phyloP scores from a whole-genome alignment of 2,797 vertebrate genomes.

The Varecia variegata region DNA sequence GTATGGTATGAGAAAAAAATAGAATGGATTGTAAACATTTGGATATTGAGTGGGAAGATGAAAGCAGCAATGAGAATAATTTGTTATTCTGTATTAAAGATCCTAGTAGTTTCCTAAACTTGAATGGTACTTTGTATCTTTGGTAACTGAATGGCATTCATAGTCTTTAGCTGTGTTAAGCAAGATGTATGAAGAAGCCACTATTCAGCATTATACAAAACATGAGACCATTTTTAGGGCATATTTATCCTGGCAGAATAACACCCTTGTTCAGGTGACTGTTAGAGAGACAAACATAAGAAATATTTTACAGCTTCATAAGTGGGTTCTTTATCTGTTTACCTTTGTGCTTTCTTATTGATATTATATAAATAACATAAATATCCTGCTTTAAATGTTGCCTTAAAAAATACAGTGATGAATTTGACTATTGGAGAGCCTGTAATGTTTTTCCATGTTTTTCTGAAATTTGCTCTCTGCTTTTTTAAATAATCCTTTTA shows the following conservation, averaged over 20 bases:
- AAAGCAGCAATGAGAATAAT: constrained; percentile 28
- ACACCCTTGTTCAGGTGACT: neutral
- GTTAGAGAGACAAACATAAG: neutral
- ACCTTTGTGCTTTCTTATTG: constrained; percentile 31
- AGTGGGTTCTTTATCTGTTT: constrained; percentile 24
- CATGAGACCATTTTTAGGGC: neutral
- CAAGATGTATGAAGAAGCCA: neutral
- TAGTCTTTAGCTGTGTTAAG: constrained; percentile 29
- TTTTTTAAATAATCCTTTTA: constrained; percentile 9
- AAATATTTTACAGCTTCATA: neutral
- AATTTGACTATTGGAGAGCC: constrained; percentile 35
- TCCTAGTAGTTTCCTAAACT: neutral
- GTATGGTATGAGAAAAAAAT: neutral
- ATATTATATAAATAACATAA: constrained; percentile 24
- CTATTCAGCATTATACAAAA: neutral
- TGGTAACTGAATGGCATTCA: constrained; percentile 19
- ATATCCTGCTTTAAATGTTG: constrained; percentile 36
- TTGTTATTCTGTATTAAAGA: constrained; percentile 22
- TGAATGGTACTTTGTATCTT: neutral
- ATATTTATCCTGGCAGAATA: neutral
- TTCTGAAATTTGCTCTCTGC: constrained; percentile 32
- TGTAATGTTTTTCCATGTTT: constrained; percentile 36
- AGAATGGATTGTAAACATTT: constrained; percentile 16
- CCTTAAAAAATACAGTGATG: neutral
- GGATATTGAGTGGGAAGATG: neutral